Evolutionary conservation across 2,113 vertebrate genomes (phyloP).

Genomic region (Isichthys henryi): DNA sequence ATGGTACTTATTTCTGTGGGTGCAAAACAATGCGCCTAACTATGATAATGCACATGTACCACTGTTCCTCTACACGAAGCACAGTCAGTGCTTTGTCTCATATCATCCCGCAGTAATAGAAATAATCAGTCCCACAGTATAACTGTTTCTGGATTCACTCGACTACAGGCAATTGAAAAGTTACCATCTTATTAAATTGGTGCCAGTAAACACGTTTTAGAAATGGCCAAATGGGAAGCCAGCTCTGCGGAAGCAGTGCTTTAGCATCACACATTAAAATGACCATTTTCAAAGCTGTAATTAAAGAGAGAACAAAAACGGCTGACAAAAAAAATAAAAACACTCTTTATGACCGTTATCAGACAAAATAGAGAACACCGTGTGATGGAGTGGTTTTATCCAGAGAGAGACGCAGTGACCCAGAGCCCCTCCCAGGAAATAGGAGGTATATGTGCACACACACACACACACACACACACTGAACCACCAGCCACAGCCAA

Average conservation of each 20-base stretch:
- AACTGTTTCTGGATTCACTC: neutral
- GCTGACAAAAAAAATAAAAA: neutral
- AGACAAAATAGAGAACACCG: neutral
- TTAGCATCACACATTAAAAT: neutral
- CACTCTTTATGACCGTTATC: neutral
- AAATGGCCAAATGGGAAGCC: neutral
- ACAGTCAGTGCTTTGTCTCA: neutral
- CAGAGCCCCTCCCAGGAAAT: neutral
- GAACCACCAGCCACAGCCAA: neutral
- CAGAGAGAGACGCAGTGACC: neutral
- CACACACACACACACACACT: neutral
- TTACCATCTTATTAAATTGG: neutral
- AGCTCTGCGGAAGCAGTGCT: neutral
- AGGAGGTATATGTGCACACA: neutral
- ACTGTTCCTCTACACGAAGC: neutral
- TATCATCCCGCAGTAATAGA: neutral
- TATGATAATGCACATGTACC: neutral
- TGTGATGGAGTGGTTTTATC: neutral
- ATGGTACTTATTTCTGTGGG: neutral
- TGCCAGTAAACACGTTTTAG: neutral
- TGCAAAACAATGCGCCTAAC: neutral
- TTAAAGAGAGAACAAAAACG: neutral
- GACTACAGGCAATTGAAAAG: neutral
- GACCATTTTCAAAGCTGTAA: neutral
- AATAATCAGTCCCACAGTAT: neutral